Base-by-base conservation (phyloP, 2,113 vertebrate species). In the Xyrauchen texanus region DNA sequence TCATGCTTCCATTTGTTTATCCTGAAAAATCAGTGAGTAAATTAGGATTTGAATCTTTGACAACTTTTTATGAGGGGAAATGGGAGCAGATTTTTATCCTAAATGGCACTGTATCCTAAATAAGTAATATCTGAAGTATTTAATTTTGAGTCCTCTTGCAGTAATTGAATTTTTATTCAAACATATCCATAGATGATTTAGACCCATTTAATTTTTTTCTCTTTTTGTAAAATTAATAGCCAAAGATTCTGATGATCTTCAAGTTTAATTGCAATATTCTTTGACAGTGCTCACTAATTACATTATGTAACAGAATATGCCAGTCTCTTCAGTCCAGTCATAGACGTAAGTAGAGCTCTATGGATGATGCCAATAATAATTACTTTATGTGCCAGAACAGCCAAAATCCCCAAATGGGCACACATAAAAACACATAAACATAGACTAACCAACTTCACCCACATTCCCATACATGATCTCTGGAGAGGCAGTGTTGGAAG, bases 391-490 rank as follows among this genome's bases (percentile, higher is more conserved):
- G 80, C 85, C 73, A 45, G 72, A 80, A 78, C 81, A 82, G 87
- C 87, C 85, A 90, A 89, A 89, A 86, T 60, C 13, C 47, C 51
- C 65, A 63, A 52, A 72, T 8, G 9, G 45, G 67, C 62, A 51
- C 61, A 57, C 7, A 61, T 69, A 72, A 60, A 58, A 46, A 69
- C 44, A 34, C 8, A n/a, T n/a, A 12, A 46, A 68, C 66, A 51
- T 7, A 53, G 12, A 58, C 47, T 11, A 15, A 69, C n/a, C 12
- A 12, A 55, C 12, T 13, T 2, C 5, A 13, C 6, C 52, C 52
- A 68, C 65, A 55, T 7, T 16, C 3, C 55, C 53, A 72, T 4
- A 0, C 11, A 70, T 57, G 58, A 63, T 57, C 5, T 15, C 55
- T 10, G 3, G 57, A 74, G 73, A 52, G 55, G 55, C 81, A 77